phyloP scores from a whole-genome alignment of 2,113 vertebrate species.

The Nycticorax nycticorax region DNA sequence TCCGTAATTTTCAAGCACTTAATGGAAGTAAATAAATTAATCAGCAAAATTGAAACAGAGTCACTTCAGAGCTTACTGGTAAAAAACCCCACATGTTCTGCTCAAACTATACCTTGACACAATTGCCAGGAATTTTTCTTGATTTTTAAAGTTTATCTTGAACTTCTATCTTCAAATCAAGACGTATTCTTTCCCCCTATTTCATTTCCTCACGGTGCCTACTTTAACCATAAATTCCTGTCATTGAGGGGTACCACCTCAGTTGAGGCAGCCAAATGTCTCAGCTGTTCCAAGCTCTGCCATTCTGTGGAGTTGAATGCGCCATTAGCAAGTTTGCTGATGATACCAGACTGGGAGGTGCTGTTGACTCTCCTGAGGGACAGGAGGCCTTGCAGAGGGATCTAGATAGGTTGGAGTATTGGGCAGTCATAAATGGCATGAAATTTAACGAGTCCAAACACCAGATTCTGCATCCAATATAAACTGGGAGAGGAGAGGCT shows the following conservation, averaged over 20 bases:
- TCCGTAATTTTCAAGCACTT: background rate
- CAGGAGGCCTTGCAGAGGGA: background rate
- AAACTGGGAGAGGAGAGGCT: background rate
- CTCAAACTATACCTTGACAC: background rate
- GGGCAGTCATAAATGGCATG: background rate
- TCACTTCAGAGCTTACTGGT: background rate
- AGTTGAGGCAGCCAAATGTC: background rate
- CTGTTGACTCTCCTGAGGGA: background rate
- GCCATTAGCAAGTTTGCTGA: background rate
- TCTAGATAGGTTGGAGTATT: fast-evolving
- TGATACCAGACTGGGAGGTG: background rate
- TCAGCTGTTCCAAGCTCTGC: background rate
- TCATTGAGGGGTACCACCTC: background rate
- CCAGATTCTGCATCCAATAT: background rate
- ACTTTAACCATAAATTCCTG: background rate
- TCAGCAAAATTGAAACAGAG: background rate
- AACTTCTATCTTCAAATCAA: background rate
- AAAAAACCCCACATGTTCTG: background rate
- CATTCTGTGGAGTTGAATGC: background rate
- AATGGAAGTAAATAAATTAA: background rate
- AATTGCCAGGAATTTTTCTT: background rate
- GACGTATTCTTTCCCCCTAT: fast-evolving
- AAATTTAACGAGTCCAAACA: background rate
- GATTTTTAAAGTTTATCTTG: background rate
- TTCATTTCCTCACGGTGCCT: background rate